Percentiles rank a stretch among this genome's conserved stretches.
Evolutionary conservation across 2,113 vertebrate species (phyloP).

Genomic region (Enhydra lutris): DNA sequence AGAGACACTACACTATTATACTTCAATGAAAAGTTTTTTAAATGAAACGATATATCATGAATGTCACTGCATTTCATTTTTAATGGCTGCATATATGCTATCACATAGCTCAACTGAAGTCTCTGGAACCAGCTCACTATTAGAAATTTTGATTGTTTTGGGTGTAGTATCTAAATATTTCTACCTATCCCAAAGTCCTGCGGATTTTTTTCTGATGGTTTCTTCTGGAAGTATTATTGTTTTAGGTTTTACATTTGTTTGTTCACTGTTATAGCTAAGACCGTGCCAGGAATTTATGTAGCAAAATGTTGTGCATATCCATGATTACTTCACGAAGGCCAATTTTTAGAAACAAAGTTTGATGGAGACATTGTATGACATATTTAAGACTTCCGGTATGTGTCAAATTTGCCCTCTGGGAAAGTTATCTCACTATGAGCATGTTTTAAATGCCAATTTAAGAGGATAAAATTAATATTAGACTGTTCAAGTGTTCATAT

Average conservation of each 20-base stretch:
- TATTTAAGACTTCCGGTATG: not conserved
- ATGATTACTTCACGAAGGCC: not conserved
- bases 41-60: not conserved
- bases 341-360: not conserved
- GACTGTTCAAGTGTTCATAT: not conserved
- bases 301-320: not conserved
- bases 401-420: not conserved
- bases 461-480: not conserved
- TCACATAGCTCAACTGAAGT: not conserved
- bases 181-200: not conserved
- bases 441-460: not conserved
- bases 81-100: no score
- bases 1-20: not conserved
- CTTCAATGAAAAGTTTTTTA: not conserved
- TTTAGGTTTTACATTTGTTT: not conserved
- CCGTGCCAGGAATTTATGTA: not conserved
- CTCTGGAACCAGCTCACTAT: not conserved
- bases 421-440: not conserved
- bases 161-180: not conserved
- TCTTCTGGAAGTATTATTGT: not conserved
- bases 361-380: not conserved
- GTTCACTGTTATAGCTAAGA: not conserved
- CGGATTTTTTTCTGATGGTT: not conserved
- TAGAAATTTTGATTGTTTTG: not conserved
- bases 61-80: not conserved